Base-by-base conservation (phyloP, 2,113 vertebrate genomes). In the Dinomys branickii region DNA sequence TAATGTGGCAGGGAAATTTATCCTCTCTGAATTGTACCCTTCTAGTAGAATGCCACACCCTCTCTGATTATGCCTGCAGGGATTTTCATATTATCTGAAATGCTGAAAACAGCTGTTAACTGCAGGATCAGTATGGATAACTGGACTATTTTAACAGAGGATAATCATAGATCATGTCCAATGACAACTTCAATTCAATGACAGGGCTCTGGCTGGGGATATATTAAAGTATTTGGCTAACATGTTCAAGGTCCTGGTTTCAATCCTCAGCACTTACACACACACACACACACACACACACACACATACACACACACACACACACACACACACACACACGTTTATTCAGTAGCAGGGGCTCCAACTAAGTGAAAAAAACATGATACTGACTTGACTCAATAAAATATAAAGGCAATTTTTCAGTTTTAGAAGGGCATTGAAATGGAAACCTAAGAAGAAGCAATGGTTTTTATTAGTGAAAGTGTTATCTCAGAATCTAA, bases 381-480 rank as follows among this genome's bases (percentile, higher is more conserved):
- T 75, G 38, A 50, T 75, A 71, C 19, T 91, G 47, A 91, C 94
- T 94, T 87, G 30, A 89, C 61, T 90, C 38, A 78, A 24, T 28
- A 65, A 97, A 81, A 87, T 73, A 54, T 26, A 50, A 90, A 95
- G 30, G 2, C 4, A 63, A 12, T 54, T 94, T 95, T 78, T 1
- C 30, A 89, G 5, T 91, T 96, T 83, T 80, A 89, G 47, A 84
- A 26, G 28, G 13, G 1, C 35, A 38, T 33, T 84, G 69, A 41
- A 58, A 38, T 17, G 26, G 47, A 96, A 81, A n/a, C 11, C 24
- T 84, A 96, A 73, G 28, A 91, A 95, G 47, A 71, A 24, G 44
- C 52, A 56, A 83, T 71, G n/a, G 24, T 88, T 93, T 92, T 96
- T 78, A n/a, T 95, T 84, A 93, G 58, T 67, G 85, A 61, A 58